Evolutionary conservation across 2,113 vertebrate species (phyloP).

Genomic region (Sisor rabdophorus): DNA sequence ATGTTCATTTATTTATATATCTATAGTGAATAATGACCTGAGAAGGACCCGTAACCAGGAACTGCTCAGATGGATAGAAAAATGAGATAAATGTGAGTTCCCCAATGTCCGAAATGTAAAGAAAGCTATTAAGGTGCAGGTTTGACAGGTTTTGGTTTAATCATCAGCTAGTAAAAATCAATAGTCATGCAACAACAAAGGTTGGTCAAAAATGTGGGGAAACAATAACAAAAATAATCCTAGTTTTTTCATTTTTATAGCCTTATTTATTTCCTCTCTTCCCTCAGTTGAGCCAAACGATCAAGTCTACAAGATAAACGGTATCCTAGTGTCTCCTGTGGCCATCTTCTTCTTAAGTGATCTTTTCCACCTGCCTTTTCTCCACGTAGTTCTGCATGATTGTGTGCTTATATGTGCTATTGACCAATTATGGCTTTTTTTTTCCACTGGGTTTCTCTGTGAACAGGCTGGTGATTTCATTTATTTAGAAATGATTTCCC

Average conservation of each 20-base stretch:
- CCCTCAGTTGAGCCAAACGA: not conserved
- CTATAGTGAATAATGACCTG: not conserved
- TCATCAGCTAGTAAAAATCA: not conserved
- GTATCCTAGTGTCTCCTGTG: not conserved
- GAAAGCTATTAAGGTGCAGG: too few species aligned
- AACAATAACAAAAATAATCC: not conserved
- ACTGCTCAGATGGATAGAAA: too few species aligned
- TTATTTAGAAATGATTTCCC: constrained; percentile 77
- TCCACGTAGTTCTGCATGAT: constrained; percentile 3
- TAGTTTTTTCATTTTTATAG: not conserved
- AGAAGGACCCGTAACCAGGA: too few species aligned
- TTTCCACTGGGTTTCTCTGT: constrained; percentile 46
- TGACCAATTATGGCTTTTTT: constrained; percentile 58
- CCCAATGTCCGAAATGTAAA: too few species aligned
- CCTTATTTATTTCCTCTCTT: not conserved
- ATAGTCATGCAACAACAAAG: not conserved
- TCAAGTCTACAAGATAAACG: not conserved
- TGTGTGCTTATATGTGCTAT: constrained; percentile 36
- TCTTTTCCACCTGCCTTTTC: not conserved
- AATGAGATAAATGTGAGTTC: too few species aligned
- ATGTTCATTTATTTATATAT: not conserved
- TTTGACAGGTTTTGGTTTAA: too few species aligned
- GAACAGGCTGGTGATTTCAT: constrained; percentile 64
- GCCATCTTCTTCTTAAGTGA: not conserved
- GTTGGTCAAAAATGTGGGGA: not conserved